These are phyloP conservation scores for Aplodontia rufa DNA, from an alignment of 2,113 vertebrate species.

Conservation along the genomic window DNA sequence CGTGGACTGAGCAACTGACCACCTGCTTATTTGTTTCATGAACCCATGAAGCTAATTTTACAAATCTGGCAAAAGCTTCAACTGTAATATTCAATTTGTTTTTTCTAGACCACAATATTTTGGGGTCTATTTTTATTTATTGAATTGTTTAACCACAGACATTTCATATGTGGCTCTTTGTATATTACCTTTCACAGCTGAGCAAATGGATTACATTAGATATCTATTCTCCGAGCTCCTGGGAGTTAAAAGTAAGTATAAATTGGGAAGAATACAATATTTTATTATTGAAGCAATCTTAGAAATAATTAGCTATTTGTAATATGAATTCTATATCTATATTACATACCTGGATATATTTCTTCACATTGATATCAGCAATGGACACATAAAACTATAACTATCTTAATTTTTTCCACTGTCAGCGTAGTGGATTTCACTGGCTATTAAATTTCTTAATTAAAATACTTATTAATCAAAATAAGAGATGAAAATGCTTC, in stretches of 20 bases:
- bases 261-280: not conserved
- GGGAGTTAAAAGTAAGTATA: not conserved
- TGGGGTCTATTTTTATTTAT: not conserved
- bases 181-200: not conserved
- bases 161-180: not conserved
- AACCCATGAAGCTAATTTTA: not conserved
- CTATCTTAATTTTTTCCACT: not conserved
- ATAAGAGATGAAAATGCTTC: not conserved
- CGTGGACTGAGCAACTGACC: not conserved
- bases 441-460: not conserved
- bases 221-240: fast-evolving
- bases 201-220: not conserved
- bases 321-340: not conserved
- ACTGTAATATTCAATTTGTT: not conserved
- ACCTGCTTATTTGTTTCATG: not conserved
- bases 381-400: not conserved
- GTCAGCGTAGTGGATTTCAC: not conserved
- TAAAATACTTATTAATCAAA: not conserved
- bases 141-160: not conserved
- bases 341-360: not conserved
- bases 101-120: not conserved
- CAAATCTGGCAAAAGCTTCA: not conserved
- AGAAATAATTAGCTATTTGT: not conserved
- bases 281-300: not conserved
- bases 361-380: not conserved